A percentile compares a stretch with the other conserved stretches of the same genome.
These are phyloP conservation scores for Saimiri boliviensis DNA, from an alignment of 2,113 vertebrate genomes.

Conservation along the genomic window DNA sequence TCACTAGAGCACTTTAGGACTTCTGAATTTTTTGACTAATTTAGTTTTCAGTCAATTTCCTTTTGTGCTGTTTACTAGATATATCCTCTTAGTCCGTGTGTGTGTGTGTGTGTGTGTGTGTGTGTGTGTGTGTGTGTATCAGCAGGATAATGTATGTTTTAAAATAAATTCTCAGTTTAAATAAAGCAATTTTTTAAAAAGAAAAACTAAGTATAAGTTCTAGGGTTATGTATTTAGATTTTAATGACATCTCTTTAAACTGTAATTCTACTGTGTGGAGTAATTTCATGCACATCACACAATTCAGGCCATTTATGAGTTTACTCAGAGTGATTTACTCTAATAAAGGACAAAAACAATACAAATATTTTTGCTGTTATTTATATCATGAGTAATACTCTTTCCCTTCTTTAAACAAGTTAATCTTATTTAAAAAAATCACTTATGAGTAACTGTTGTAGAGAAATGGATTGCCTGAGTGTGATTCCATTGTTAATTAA, in stretches of 20 bases:
- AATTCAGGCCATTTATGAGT: not conserved
- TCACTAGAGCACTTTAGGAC: not conserved
- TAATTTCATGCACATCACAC: not conserved
- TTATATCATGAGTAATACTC: not conserved
- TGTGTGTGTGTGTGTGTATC: not conserved
- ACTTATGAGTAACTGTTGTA: not conserved
- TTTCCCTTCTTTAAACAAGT: not conserved
- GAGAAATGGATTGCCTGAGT: not conserved
- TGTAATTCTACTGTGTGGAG: not conserved
- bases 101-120: not conserved
- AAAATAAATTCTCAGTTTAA: slow-evolving; percentile 31
- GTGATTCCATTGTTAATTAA: not conserved
- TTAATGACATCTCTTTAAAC: not conserved
- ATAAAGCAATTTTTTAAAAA: not conserved
- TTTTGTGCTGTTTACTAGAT: not conserved
- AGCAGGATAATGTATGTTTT: not conserved
- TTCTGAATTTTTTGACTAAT: not conserved
- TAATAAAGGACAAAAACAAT: slow-evolving; percentile 6
- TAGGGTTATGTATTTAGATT: slow-evolving; percentile 5
- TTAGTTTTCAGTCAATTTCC: not conserved
- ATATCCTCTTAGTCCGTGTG: not conserved
- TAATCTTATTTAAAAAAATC: slow-evolving; percentile 41
- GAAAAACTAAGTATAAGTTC: not conserved
- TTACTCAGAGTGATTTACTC: not conserved
- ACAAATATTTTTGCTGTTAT: not conserved